These are phyloP conservation scores for Drosophila ironensis DNA, from an alignment of 1,140 invertebrate genomes.

Conservation along the genomic window DNA sequence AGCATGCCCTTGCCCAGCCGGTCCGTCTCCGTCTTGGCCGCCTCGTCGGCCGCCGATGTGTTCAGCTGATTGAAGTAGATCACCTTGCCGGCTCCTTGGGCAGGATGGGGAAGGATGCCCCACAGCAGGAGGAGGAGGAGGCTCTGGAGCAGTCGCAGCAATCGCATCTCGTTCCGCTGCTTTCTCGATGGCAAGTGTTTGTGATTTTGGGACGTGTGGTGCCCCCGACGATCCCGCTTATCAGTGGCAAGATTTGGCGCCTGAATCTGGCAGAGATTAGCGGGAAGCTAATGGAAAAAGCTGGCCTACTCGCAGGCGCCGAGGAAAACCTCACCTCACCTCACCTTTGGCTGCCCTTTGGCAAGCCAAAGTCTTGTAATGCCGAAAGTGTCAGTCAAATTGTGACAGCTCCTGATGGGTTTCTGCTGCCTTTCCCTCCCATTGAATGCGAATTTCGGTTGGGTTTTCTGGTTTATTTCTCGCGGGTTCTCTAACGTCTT, in stretches of 20 bases:
- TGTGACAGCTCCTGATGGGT: neutral
- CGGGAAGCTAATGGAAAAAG: too few relatives aligned
- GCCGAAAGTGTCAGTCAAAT: neutral
- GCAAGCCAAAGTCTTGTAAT: too few relatives aligned
- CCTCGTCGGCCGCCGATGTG: neutral
- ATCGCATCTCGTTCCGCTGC: conserved; percentile 29
- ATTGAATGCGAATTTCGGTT: neutral
- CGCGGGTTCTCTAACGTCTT: conserved; percentile 23
- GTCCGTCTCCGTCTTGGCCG: neutral
- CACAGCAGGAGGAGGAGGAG: conserved; percentile 1
- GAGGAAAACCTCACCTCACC: neutral
- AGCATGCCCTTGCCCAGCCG: conserved; percentile 54
- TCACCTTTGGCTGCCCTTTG: neutral
- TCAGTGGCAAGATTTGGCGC: conserved; percentile 21
- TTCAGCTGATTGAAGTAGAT: conserved; percentile 53
- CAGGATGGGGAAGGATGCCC: neutral
- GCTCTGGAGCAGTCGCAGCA: neutral
- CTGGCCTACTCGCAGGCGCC: neutral
- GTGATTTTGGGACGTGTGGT: neutral
- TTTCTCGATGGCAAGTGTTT: conserved; percentile 5
- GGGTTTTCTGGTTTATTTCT: conserved; percentile 16
- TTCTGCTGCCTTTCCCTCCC: neutral
- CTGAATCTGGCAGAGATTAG: neutral
- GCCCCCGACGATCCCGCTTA: conserved; percentile 21
- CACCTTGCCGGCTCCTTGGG: conserved; percentile 32